phyloP scores from a whole-genome alignment of 1,140 invertebrate genomes.

The Meloidogyne floridensis region DNA sequence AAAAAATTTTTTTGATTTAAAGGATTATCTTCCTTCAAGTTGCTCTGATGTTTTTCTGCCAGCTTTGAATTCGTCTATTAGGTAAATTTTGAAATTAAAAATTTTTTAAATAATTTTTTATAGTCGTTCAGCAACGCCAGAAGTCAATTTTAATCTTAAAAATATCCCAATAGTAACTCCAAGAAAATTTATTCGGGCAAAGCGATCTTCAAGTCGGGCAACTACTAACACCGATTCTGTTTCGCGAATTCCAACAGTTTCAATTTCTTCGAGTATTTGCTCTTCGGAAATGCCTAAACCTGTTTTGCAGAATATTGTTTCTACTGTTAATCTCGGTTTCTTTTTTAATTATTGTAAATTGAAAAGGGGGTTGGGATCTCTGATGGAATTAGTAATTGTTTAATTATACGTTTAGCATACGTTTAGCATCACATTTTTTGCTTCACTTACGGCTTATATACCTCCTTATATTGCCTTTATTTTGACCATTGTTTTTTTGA shows the following conservation, averaged over 20 bases:
- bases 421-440: no score
- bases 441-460: no score
- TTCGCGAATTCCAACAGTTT: slow-evolving; percentile 48
- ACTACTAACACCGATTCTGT: neutral
- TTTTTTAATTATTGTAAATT: neutral
- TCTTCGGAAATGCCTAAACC: neutral
- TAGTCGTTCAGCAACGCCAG: neutral
- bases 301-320: slow-evolving; percentile 61
- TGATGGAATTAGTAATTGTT: no score
- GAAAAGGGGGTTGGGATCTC: no score
- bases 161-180: neutral
- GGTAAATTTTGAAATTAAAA: neutral
- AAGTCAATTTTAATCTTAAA: neutral
- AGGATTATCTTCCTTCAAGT: neutral
- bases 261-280: slow-evolving; percentile 49
- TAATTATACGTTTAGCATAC: no score
- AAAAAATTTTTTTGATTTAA: neutral
- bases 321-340: slow-evolving; percentile 60
- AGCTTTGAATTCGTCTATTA: neutral
- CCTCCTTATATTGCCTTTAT: no score
- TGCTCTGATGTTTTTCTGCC: neutral
- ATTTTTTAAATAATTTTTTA: neutral
- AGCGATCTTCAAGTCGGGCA: neutral
- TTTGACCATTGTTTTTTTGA: no score
- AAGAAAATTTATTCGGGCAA: neutral